Conservation (phyloP, 1,140 invertebrate genomes). For the Acromyrmex charruanus region DNA sequence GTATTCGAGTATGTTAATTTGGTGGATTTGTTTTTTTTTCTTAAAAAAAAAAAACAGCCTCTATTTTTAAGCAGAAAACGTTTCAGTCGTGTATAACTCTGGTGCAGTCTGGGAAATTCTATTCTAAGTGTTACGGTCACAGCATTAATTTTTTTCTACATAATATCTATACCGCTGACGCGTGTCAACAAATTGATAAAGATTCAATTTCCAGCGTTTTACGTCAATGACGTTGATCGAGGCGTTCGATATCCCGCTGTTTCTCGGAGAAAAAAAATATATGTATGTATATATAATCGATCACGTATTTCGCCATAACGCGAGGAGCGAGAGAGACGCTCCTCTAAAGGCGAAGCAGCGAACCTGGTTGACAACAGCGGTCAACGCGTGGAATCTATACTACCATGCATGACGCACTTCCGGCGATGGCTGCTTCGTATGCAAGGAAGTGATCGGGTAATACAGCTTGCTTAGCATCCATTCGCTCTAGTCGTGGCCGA, state of each 20-base stretch:
- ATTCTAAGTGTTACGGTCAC: not conserved
- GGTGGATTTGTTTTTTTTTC: too few species aligned
- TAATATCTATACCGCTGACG: not conserved
- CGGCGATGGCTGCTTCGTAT: slow-evolving; percentile 80
- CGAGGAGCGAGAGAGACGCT: slow-evolving; percentile 3
- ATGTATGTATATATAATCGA: slow-evolving; percentile 1
- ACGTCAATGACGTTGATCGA: slow-evolving; percentile 48
- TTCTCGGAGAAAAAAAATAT: not conserved
- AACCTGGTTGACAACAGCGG: slow-evolving; percentile 49
- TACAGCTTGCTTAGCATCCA: slow-evolving; percentile 86
- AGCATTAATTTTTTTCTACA: slow-evolving; percentile 15
- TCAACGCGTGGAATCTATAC: slow-evolving; percentile 78
- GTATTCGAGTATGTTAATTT: too few species aligned
- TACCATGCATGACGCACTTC: slow-evolving; percentile 83
- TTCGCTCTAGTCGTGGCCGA: slow-evolving; percentile 78
- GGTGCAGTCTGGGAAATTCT: not conserved
- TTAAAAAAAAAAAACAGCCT: too few species aligned
- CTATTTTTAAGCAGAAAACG: not conserved
- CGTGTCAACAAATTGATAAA: slow-evolving; percentile 55
- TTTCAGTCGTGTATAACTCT: not conserved
- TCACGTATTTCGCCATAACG: slow-evolving; percentile 44
- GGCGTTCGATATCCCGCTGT: slow-evolving; percentile 24
- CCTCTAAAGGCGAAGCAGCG: slow-evolving; percentile 51
- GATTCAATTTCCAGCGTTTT: slow-evolving; percentile 49
- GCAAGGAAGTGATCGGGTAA: slow-evolving; percentile 84